Evolutionary conservation across 1,140 invertebrate species (phyloP).

Genomic region (Holotrichia oblita): DNA sequence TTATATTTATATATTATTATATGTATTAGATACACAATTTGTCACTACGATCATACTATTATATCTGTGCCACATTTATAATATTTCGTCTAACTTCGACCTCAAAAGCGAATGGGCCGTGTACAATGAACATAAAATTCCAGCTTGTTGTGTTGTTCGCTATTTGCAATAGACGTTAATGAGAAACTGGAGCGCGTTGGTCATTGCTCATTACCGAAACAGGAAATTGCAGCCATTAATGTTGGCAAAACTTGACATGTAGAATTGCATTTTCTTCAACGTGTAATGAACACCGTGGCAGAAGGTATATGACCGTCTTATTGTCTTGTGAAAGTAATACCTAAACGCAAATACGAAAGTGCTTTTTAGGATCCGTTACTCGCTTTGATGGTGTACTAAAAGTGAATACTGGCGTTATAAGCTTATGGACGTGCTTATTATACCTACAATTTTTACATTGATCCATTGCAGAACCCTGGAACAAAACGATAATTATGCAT

Average conservation of each 20-base stretch:
- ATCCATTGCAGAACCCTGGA: background rate
- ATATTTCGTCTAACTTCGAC: slow-evolving; percentile 13
- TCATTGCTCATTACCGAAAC: slow-evolving; percentile 12
- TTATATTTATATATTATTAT: too few relatives aligned
- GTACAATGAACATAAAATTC: background rate
- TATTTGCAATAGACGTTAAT: slow-evolving; percentile 8
- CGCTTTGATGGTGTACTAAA: background rate
- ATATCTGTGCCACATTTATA: background rate
- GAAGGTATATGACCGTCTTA: background rate
- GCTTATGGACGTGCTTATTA: background rate
- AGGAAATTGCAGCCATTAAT: slow-evolving; percentile 11
- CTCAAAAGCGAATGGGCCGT: background rate
- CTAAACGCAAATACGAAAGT: background rate
- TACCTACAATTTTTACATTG: background rate
- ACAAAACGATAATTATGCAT: slow-evolving; percentile 12
- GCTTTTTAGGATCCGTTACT: background rate
- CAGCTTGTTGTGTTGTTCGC: background rate
- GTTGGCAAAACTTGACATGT: background rate
- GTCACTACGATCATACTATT: too few relatives aligned
- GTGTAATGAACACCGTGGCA: background rate
- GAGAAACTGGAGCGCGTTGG: background rate
- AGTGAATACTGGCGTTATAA: background rate
- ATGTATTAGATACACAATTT: too few relatives aligned
- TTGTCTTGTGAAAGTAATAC: background rate
- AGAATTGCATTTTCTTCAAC: slow-evolving; percentile 12